Conservation (phyloP, 2,797 vertebrate genomes). For the Hemibagrus guttatus region DNA sequence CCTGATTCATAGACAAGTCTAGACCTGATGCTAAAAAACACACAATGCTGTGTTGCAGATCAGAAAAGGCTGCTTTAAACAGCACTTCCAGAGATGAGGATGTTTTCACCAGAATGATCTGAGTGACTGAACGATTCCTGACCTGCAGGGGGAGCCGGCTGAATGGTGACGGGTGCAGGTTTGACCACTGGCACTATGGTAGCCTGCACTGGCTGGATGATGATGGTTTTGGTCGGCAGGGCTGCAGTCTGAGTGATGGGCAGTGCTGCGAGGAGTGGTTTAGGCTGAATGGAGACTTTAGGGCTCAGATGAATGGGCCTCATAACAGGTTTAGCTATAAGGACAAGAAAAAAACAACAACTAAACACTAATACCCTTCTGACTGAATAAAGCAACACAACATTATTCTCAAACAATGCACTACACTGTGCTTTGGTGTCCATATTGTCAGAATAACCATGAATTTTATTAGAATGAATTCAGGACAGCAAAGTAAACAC, state of each 20-base stretch:
- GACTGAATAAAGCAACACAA: background rate
- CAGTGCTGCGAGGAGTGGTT: constrained; percentile 83
- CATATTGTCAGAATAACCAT: background rate
- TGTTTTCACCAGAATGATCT: background rate
- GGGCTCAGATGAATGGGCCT: constrained; percentile 77
- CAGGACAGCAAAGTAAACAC: background rate
- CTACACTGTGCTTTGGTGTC: background rate
- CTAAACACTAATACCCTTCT: background rate
- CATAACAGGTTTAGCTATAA: constrained; percentile 48
- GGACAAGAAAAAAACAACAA: background rate
- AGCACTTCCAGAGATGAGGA: background rate
- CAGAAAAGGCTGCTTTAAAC: background rate
- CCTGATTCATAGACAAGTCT: background rate
- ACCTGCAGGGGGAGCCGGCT: constrained; percentile 86
- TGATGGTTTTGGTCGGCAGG: constrained; percentile 86
- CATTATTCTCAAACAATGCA: background rate
- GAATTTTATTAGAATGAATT: background rate
- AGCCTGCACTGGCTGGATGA: constrained; percentile 87
- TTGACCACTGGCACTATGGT: constrained; percentile 80
- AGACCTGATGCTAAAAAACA: too few species aligned
- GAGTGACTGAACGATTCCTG: constrained; percentile 37
- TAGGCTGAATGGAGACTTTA: constrained; percentile 88
- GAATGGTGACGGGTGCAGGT: constrained; percentile 80
- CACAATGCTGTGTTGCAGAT: background rate
- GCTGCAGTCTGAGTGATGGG: constrained; percentile 74